Percentiles rank a stretch among this genome's conserved stretches.
These are phyloP conservation scores for Conistra vaccinii DNA, from an alignment of 2,888 invertebrate species.

Conservation along the genomic window DNA sequence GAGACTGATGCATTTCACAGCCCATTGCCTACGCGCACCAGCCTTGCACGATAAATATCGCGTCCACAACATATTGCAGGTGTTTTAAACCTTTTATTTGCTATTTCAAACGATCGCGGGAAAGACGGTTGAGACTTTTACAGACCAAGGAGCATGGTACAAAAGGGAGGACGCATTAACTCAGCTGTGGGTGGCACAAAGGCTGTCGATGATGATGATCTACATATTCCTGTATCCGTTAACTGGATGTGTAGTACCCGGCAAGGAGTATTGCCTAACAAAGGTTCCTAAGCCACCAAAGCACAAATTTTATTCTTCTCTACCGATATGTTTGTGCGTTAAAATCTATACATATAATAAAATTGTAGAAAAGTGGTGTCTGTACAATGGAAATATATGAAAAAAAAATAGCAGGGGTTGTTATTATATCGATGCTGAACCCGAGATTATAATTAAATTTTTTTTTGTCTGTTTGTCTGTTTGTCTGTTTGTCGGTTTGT, in stretches of 20 bases:
- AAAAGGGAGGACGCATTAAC: neutral
- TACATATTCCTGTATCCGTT: neutral
- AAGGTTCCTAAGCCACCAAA: neutral
- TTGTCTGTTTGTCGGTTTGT: too few species aligned
- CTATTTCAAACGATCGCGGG: neutral
- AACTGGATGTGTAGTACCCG: neutral
- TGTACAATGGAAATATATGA: too few species aligned
- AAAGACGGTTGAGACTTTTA: neutral
- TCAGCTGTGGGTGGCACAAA: neutral
- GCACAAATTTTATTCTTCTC: neutral
- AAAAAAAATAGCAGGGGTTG: too few species aligned
- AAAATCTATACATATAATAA: too few species aligned
- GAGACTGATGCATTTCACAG: slow-evolving; percentile 81
- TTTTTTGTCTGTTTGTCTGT: too few species aligned
- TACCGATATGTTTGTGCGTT: too few species aligned
- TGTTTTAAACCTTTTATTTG: slow-evolving; percentile 41
- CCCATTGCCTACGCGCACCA: slow-evolving; percentile 85
- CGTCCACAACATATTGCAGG: slow-evolving; percentile 85
- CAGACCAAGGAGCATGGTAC: neutral
- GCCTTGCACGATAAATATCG: slow-evolving; percentile 83
- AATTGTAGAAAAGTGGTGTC: too few species aligned
- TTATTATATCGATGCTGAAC: too few species aligned
- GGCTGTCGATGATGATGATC: neutral
- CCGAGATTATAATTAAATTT: too few species aligned
- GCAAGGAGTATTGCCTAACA: neutral